Evolutionary conservation across 2,113 vertebrate species (phyloP), one percentile per base, ranked within the genome.

Genomic region (Nanorana parkeri): DNA sequence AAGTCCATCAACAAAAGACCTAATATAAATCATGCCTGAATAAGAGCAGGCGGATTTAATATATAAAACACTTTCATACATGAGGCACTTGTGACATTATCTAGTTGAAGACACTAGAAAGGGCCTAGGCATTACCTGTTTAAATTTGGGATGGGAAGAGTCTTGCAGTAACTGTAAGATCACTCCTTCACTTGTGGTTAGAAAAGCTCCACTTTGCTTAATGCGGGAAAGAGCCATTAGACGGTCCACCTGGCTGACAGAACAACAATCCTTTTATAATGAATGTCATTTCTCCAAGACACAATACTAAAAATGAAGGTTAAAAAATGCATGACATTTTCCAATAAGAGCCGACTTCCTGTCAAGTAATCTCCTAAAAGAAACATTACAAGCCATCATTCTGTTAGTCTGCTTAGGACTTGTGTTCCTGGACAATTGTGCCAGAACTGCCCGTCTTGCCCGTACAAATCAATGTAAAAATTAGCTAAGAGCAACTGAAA

Each of bases 221-320:
- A 97, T 88, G 2, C 95, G 89, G 51, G 94, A 91, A 79, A 97
- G 87, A 0, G 95, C 94, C 65, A 96, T 90, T 83, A 97, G 84
- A n/a, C 96, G 90, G 85, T 97, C 96, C n/a, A 95, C 93, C 88
- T 97, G 96, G 83, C 96, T 97, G 54, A 29, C 29, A 41, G n/a
- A 67, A 74, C 11, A 36, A 54, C n/a, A 21, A 74, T 47, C 23
- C 5, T 26, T 17, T 19, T 54, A 52, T 3, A 68, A 51, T 41
- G 0, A 3, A 36, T 36, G 2, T 6, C 5, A 36, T 36, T 7
- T 36, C 5, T 36, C 32, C 32, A 36, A 36, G 32, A 36, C 32
- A 36, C 1, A 15, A 47, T 15, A 47, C 41, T 47, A 1, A 6
- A 47, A 47, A 47, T 6, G 8, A 47, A 11, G 13, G 6, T 47